Base-by-base conservation (phyloP, 2,888 invertebrate genomes). In the Gerris lacustris region DNA sequence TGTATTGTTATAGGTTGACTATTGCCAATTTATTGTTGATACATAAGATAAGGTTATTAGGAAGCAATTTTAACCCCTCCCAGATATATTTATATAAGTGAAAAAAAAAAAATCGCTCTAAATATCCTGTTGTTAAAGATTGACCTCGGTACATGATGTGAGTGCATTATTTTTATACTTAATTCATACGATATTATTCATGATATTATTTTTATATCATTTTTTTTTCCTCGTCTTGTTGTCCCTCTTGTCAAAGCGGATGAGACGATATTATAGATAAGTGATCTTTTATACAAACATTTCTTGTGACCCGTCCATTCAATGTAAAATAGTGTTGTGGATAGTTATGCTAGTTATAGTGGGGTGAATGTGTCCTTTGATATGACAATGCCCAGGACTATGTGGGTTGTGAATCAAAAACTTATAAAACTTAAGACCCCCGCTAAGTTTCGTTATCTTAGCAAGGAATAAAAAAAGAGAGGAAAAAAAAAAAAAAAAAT, bases 101-200 rank as follows among this genome's bases (percentile, higher is more conserved):
- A n/a, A 31, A 31, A 31, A 31, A 31, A 31, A 31, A 31, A 31
- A 31, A 31, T 31, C 31, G 31, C 31, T 31, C 31, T 31, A 31
- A 31, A 31, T 31, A 31, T 31, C 15, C 55, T 55, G 15, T 55
- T 55, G 55, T 11, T 15, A 55, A 55, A 55, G 55, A 2, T 55
- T 55, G 55, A 55, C 55, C 55, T 55, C 55, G 15, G 55, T 55
- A 55, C 55, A 15, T 15, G 55, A 2, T 15, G 2, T 4, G 55
- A 11, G 55, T 55, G 55, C 55, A 55, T 9, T 55, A 55, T 55
- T 55, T 55, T 2, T 15, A 55, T 55, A 55, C 31, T 55, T 55
- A 55, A 55, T 55, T 55, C 55, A 55, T 55, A 55, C 55, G 15
- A 55, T 55, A 11, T 55, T 55, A 55, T 55, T 55, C 55, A 55